Percentiles rank a stretch among this genome's conserved stretches.
These are phyloP conservation scores for Brenthis ino DNA, from an alignment of 2,888 invertebrate genomes.

Conservation along the genomic window DNA sequence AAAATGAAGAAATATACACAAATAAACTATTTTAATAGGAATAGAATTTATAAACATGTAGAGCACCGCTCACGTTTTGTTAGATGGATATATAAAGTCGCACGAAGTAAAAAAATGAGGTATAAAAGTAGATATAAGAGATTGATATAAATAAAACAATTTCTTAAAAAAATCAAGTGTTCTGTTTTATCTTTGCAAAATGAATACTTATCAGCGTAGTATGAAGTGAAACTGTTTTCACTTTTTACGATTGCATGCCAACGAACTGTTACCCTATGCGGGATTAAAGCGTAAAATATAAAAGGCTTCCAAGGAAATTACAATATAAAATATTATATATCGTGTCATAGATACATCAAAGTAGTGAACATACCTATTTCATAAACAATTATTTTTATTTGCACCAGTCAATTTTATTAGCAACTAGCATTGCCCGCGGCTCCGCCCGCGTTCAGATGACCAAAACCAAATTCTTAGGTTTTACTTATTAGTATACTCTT, in stretches of 20 bases:
- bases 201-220: conserved; percentile 13
- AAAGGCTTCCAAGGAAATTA: conserved; percentile 45
- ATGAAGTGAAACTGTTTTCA: conserved; percentile 69
- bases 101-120: too few species aligned
- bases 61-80: too few species aligned
- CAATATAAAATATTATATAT: conserved; percentile 41
- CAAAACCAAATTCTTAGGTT: too few species aligned
- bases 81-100: too few species aligned
- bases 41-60: too few species aligned
- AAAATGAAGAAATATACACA: too few species aligned
- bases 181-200: not conserved
- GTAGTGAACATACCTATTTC: not conserved
- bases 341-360: conserved; percentile 13
- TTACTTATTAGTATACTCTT: too few species aligned
- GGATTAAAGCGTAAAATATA: conserved; percentile 55
- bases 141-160: not conserved
- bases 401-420: too few species aligned
- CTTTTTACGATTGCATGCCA: conserved; percentile 73
- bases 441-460: too few species aligned
- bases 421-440: too few species aligned
- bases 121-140: too few species aligned
- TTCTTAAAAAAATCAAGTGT: not conserved
- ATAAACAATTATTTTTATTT: conserved; percentile 2
- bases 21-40: too few species aligned
- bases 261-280: conserved; percentile 55